These are phyloP conservation scores for Diploscapter pachys DNA, from an alignment of 1,140 invertebrate species.

Conservation along the genomic window DNA sequence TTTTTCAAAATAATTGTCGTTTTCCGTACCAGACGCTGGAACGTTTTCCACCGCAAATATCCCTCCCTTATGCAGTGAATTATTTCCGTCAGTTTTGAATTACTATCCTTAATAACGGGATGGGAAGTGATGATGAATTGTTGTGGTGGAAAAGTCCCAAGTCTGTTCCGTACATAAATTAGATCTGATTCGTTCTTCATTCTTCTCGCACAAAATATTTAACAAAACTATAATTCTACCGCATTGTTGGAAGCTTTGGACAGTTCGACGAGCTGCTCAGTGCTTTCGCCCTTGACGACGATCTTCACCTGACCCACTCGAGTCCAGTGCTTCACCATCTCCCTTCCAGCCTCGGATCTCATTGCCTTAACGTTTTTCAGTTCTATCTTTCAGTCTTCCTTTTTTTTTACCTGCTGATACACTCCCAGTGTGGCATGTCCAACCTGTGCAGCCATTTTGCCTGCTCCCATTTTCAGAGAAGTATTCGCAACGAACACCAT, in stretches of 20 bases:
- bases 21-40: too few relatives aligned
- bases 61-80: too few relatives aligned
- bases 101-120: constrained; percentile 1
- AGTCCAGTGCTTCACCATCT: constrained; percentile 15
- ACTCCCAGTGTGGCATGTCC: constrained; percentile 68
- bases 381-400: constrained; percentile 10
- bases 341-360: constrained; percentile 11
- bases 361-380: constrained; percentile 11
- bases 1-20: too few relatives aligned
- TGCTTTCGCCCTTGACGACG: constrained; percentile 65
- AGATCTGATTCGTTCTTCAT: not conserved
- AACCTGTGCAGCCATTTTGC: constrained; percentile 69
- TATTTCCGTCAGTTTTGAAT: constrained; percentile 9
- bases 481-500: constrained; percentile 70
- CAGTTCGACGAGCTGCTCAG: constrained; percentile 64
- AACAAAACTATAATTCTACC: constrained; percentile 22
- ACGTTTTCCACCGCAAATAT: too few relatives aligned
- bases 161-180: too few relatives aligned
- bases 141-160: too few relatives aligned
- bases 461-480: constrained; percentile 67
- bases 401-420: constrained; percentile 52
- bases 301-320: constrained; percentile 62
- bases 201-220: not conserved
- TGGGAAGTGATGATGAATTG: too few relatives aligned
- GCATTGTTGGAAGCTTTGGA: constrained; percentile 59